These are phyloP conservation scores for Eristalis intricaria DNA, from an alignment of 2,888 invertebrate genomes.

Conservation along the genomic window DNA sequence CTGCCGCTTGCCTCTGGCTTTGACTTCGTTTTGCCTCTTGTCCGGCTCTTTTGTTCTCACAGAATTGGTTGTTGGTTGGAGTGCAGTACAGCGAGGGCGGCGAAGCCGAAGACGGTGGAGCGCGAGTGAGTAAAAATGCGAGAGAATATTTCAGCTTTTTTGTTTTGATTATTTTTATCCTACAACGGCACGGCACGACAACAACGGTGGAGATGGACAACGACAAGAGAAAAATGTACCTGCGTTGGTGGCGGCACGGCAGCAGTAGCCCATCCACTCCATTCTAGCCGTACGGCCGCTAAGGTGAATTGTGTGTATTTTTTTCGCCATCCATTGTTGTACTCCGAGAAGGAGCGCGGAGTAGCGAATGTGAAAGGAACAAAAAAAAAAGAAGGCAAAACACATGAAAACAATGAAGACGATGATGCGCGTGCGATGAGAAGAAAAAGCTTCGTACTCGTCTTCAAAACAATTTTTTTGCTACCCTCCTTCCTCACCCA, in stretches of 20 bases:
- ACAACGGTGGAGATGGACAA: constrained; percentile 1
- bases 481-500: constrained; percentile 4
- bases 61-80: background rate
- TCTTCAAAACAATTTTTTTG: constrained; percentile 42
- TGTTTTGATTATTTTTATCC: constrained; percentile 73
- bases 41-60: constrained; percentile 45
- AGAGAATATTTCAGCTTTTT: constrained; percentile 71
- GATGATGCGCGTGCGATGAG: constrained; percentile 67
- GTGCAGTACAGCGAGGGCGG: background rate
- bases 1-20: constrained; percentile 20
- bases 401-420: constrained; percentile 50
- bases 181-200: constrained; percentile 10
- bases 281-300: constrained; percentile 20
- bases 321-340: constrained; percentile 51
- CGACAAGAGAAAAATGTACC: constrained; percentile 53
- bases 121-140: constrained; percentile 48
- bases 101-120: background rate
- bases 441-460: constrained; percentile 44
- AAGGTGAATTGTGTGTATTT: constrained; percentile 49
- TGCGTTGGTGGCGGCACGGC: constrained; percentile 54
- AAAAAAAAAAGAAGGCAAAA: constrained; percentile 36
- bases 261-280: background rate
- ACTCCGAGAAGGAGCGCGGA: background rate
- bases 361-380: background rate
- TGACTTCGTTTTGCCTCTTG: constrained; percentile 25